Conservation (phyloP, 2,888 invertebrate genomes). For the Oeneis ivallda region DNA sequence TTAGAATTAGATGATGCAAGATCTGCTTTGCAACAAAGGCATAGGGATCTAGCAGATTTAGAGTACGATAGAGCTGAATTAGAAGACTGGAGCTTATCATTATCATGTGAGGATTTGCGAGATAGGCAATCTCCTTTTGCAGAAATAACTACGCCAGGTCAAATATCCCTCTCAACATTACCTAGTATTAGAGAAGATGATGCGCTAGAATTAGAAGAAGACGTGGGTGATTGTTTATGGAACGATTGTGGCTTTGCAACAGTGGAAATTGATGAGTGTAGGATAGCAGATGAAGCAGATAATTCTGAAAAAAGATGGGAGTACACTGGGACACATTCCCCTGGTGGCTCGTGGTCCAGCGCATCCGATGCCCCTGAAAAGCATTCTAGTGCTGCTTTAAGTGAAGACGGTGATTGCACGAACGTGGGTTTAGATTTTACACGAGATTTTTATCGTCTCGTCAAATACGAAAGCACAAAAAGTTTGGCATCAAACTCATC, state of each 20-base stretch:
- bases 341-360: conserved; percentile 84
- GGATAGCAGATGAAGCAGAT: conserved; percentile 73
- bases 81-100: conserved; percentile 89
- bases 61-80: conserved; percentile 89
- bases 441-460: conserved; percentile 89
- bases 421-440: conserved; percentile 88
- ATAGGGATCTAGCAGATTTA: conserved; percentile 85
- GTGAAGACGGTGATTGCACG: conserved; percentile 86
- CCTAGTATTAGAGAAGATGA: conserved; percentile 89
- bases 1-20: conserved; percentile 87
- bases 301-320: conserved; percentile 85
- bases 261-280: conserved; percentile 85
- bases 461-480: conserved; percentile 90
- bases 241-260: conserved; percentile 87
- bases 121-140: conserved; percentile 78
- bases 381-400: conserved; percentile 85
- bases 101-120: conserved; percentile 86
- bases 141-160: conserved; percentile 82
- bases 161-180: conserved; percentile 84
- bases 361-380: conserved; percentile 84
- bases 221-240: conserved; percentile 88
- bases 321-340: conserved; percentile 80
- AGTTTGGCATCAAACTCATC: conserved; percentile 89
- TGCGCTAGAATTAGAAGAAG: conserved; percentile 87
- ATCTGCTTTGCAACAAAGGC: conserved; percentile 85